Evolutionary conservation across 2,113 vertebrate genomes (phyloP), one percentile per base, ranked within the genome.

Genomic region (Irena cyanogastra): DNA sequence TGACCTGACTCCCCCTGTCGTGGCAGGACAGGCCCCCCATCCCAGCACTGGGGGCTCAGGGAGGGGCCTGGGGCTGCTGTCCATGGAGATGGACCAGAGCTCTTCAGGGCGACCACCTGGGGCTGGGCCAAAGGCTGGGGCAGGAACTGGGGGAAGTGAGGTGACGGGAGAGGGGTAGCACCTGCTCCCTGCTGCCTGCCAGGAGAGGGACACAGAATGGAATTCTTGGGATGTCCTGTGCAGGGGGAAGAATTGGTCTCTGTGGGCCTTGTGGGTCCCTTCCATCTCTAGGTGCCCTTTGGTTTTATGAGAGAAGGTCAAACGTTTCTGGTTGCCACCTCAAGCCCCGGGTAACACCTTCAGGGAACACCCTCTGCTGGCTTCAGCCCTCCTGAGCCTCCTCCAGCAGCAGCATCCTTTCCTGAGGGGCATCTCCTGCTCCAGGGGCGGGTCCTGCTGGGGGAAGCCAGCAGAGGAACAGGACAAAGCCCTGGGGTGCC

Each of bases 401-500:
- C 60, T 6, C 1, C 7, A 70, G 69, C 19, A 74, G 33, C 70
- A 83, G 33, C 16, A 13, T 39, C 56, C 44, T 35, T 59, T 66
- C 52, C 41, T 47, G 52, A 78, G 45, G 64, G 16, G 6, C 39
- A 21, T 6, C 53, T 76, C 35, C 52, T 47, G 35, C 31, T 87
- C 42, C 71, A 61, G 0, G 1, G 42, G 20, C 47, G 50, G 35
- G 7, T 49, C 10, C 11, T 50, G 52, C 15, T 57, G 39, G 37
- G 77, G 7, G 13, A 71, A 84, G 13, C 5, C 27, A 74, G 28
- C 13, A 61, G 33, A 86, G 20, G 41, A 72, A 3, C 35, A 65
- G 82, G 11, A 39, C 3, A 20, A 30, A 15, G 9, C 50, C 28
- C 17, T 0, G 0, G 22, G 14, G 7, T 21, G 19, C 41, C 10